Evolutionary conservation across 1,140 invertebrate species (phyloP).

Genomic region (Drosophila ironensis): DNA sequence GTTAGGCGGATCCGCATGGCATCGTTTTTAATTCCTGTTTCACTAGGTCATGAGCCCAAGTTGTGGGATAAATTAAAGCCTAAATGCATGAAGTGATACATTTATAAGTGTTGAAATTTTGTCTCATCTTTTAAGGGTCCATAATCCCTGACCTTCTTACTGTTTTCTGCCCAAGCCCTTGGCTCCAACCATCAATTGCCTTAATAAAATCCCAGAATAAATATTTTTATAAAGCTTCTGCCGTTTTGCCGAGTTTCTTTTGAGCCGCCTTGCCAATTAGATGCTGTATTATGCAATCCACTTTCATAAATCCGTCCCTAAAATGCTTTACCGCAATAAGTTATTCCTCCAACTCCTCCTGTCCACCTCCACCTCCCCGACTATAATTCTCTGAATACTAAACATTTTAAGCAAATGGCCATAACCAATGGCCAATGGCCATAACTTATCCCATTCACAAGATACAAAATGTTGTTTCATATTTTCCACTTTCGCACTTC

Average conservation of each 20-base stretch:
- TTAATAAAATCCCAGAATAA: no score
- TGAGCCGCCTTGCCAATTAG: not conserved
- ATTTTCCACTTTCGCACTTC: conserved; percentile 78
- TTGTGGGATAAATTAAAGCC: not conserved
- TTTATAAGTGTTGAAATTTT: no score
- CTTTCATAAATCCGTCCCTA: conserved; percentile 24
- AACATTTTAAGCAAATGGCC: conserved; percentile 48
- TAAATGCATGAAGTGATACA: not conserved
- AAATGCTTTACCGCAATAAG: not conserved
- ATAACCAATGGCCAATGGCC: conserved; percentile 46
- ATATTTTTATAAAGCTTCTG: no score
- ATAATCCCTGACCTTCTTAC: not conserved
- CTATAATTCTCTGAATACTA: conserved; percentile 17
- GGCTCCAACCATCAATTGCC: no score
- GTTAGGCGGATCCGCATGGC: not conserved
- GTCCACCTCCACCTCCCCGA: not conserved
- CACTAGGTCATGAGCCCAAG: conserved; percentile 1
- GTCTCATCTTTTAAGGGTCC: no score
- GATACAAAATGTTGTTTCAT: conserved; percentile 60
- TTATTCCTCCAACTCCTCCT: not conserved
- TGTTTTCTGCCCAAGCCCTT: not conserved
- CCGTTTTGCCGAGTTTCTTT: no score
- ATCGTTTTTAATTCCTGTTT: conserved; percentile 15
- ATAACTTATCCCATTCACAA: conserved; percentile 46
- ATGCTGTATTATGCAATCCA: conserved; percentile 31